Evolutionary conservation across 1,140 invertebrate species (phyloP).

Genomic region (Leptestheria dahalacensis): DNA sequence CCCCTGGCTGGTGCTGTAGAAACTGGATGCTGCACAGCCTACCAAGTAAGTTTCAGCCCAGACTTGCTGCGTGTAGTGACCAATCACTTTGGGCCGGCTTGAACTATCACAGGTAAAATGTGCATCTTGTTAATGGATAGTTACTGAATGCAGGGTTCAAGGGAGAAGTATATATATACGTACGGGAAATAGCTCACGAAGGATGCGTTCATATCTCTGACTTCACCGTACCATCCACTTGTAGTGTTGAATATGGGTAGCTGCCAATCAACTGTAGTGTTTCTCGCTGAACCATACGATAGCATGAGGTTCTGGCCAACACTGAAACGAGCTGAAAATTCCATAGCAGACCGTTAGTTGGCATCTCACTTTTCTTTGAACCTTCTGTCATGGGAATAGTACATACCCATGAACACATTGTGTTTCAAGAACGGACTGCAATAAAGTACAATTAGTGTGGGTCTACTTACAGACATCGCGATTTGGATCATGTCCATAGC

Average conservation of each 20-base stretch:
- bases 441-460: background rate
- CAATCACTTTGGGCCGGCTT: background rate
- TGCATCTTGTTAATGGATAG: too few species aligned
- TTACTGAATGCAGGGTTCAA: background rate
- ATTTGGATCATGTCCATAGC: conserved; percentile 50
- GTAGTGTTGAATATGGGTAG: too few species aligned
- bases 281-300: background rate
- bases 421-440: background rate
- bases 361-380: too few species aligned
- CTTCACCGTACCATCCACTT: conserved; percentile 14
- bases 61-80: conserved; percentile 6
- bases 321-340: conserved; percentile 13
- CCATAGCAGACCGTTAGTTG: too few species aligned
- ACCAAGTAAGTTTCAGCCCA: background rate
- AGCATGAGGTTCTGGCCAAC: conserved; percentile 13
- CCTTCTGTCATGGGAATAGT: too few species aligned
- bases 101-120: background rate
- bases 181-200: background rate
- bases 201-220: background rate
- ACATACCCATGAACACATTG: background rate
- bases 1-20: background rate
- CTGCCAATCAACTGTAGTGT: background rate
- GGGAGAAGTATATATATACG: background rate
- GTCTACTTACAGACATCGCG: conserved; percentile 42
- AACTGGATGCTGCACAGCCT: conserved; percentile 4